Conservation (phyloP, 2,113 vertebrate species). For the Polypterus bichir region DNA sequence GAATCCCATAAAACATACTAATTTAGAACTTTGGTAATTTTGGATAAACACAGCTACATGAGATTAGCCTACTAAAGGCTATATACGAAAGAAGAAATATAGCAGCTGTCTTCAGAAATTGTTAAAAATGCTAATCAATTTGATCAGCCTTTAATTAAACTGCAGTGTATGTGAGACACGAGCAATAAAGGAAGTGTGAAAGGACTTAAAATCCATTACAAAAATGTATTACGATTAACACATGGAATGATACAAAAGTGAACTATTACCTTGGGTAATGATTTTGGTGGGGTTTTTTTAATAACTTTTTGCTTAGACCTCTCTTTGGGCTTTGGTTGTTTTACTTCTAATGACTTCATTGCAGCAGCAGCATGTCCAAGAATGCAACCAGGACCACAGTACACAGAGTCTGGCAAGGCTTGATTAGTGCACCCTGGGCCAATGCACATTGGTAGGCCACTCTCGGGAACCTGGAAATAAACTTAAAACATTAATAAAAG, state of each 20-base stretch:
- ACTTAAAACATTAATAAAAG: constrained; percentile 11
- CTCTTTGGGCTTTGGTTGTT: constrained; percentile 49
- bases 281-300: constrained; percentile 46
- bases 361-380: constrained; percentile 79
- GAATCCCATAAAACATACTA: no score
- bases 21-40: no score
- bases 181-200: no score
- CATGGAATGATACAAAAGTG: constrained; percentile 1
- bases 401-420: constrained; percentile 78
- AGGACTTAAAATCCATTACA: no score
- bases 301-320: constrained; percentile 41
- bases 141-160: no score
- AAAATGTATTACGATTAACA: not conserved
- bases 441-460: constrained; percentile 59
- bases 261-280: constrained; percentile 52
- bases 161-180: no score
- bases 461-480: constrained; percentile 45
- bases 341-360: constrained; percentile 70
- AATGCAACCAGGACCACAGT: constrained; percentile 87
- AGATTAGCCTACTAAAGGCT: no score
- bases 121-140: no score
- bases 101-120: no score
- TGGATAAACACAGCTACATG: no score
- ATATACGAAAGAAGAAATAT: no score
- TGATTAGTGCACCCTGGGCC: constrained; percentile 69